Evolutionary conservation across 2,113 vertebrate genomes (phyloP), one percentile per base, ranked within the genome.

Genomic region (Pica pica): DNA sequence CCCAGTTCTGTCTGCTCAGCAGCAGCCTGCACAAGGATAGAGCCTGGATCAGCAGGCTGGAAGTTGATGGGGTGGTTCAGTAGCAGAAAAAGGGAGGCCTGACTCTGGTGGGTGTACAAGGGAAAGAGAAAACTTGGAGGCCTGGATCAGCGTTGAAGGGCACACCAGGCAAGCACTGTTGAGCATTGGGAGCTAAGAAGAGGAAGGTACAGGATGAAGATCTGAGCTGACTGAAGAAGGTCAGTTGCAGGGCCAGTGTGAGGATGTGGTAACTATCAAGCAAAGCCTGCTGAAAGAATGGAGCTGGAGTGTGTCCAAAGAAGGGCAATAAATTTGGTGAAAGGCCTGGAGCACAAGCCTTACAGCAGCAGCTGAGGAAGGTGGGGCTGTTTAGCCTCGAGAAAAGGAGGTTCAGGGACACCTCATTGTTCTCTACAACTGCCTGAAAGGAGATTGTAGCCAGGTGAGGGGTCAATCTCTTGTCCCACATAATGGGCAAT

Each of bases 161-260:
- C 33, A 33, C 8, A 35, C 8, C 41, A n/a, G 60, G 13, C 64
- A 37, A 0, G 1, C 11, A 1, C 14, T 59, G 7, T 2, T 50
- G 64, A 39, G 59, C 9, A 18, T 0, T 33, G n/a, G 27, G 35
- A 63, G 27, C 18, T 30, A 65, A 67, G 16, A 39, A 60, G 59
- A 60, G 59, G 59, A 39, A 39, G 35, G 47, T 42, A 41, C 19
- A 7, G 23, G 50, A 11, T 18, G 24, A 77, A 68, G 23, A 11
- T 60, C 83, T 70, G 39, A 60, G 41, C n/a, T 39, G 61, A 33
- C 33, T 26, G 47, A 50, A 12, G 42, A 47, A 73, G 42, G 53
- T 24, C 47, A 26, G 31, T 31, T 44, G 49, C n/a, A 64, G 39
- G n/a, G 53, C 15, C 44, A 33, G 2, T 1, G 4, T 88, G 59